phyloP scores from a whole-genome alignment of 2,888 invertebrate genomes.

The Trichacis sp. region DNA sequence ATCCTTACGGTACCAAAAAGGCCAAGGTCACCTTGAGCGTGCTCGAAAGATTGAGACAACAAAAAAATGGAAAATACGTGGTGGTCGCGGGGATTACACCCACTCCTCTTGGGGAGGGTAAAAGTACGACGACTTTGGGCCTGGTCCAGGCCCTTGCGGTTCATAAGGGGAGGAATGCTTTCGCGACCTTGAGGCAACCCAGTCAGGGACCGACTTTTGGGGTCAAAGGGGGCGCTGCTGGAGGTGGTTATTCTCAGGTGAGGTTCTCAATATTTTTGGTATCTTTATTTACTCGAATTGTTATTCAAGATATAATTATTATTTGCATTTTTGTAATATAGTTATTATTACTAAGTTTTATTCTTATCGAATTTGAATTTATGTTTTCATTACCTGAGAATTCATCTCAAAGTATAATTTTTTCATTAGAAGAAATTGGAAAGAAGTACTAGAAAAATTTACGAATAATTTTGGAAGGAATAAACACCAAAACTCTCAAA shows the following conservation, averaged over 20 bases:
- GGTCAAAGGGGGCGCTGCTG: constrained; percentile 98
- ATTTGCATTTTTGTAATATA: too few relatives aligned
- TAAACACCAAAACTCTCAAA: too few relatives aligned
- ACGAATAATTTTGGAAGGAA: too few relatives aligned
- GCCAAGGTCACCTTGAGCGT: constrained; percentile 91
- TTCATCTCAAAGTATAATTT: too few relatives aligned
- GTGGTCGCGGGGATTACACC: constrained; percentile 98
- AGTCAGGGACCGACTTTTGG: constrained; percentile 99
- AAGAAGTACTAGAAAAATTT: too few relatives aligned
- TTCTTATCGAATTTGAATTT: too few relatives aligned
- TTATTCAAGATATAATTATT: too few relatives aligned
- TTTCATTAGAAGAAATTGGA: too few relatives aligned
- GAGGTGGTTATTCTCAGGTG: constrained; percentile 95
- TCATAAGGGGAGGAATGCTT: constrained; percentile 85
- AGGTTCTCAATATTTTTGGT: too few relatives aligned
- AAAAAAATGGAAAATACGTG: constrained; percentile 88
- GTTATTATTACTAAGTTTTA: too few relatives aligned
- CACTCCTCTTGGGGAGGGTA: constrained; percentile 98
- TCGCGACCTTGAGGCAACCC: constrained; percentile 96
- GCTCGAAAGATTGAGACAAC: constrained; percentile 78
- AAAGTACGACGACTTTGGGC: constrained; percentile 95
- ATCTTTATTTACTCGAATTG: too few relatives aligned
- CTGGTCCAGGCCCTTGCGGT: constrained; percentile 92
- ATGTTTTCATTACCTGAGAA: too few relatives aligned
- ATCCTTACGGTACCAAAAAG: constrained; percentile 92